These are phyloP conservation scores for Danaus chrysippus DNA, from an alignment of 2,888 invertebrate species.

Conservation along the genomic window DNA sequence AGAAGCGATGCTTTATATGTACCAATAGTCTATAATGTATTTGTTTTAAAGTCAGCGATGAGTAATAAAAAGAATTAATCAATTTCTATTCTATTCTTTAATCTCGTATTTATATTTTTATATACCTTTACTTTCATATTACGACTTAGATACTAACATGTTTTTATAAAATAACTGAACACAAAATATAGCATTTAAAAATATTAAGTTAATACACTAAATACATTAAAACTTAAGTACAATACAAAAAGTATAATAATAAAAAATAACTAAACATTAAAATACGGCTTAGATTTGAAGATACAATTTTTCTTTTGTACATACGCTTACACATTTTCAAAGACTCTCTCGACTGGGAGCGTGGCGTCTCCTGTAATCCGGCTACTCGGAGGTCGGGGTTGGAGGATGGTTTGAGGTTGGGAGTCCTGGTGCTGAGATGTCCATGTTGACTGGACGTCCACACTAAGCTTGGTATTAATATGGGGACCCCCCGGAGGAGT, in stretches of 20 bases:
- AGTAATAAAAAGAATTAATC: neutral
- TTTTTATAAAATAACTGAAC: too few species aligned
- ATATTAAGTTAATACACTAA: neutral
- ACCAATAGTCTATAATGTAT: slow-evolving; percentile 13
- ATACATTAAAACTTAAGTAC: too few species aligned
- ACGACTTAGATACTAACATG: too few species aligned
- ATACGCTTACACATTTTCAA: slow-evolving; percentile 86
- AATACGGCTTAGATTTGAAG: slow-evolving; percentile 1
- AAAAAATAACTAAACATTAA: neutral
- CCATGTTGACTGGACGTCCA: slow-evolving; percentile 92
- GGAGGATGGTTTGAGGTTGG: slow-evolving; percentile 96
- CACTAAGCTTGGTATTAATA: slow-evolving; percentile 99
- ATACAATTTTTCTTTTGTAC: neutral
- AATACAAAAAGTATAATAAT: neutral
- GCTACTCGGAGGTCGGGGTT: slow-evolving; percentile 95
- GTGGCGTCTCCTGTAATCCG: slow-evolving; percentile 99
- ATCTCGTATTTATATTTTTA: slow-evolving; percentile 5
- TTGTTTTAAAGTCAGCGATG: slow-evolving; percentile 11
- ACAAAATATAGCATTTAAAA: too few species aligned
- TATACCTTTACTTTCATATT: neutral
- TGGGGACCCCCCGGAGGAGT: slow-evolving; percentile 95
- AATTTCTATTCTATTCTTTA: neutral
- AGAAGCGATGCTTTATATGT: slow-evolving; percentile 13
- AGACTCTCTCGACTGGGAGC: slow-evolving; percentile 84
- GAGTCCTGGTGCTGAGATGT: slow-evolving; percentile 69